These are phyloP conservation scores for Aphodius sticticus DNA, from an alignment of 2,888 invertebrate species.

Conservation along the genomic window DNA sequence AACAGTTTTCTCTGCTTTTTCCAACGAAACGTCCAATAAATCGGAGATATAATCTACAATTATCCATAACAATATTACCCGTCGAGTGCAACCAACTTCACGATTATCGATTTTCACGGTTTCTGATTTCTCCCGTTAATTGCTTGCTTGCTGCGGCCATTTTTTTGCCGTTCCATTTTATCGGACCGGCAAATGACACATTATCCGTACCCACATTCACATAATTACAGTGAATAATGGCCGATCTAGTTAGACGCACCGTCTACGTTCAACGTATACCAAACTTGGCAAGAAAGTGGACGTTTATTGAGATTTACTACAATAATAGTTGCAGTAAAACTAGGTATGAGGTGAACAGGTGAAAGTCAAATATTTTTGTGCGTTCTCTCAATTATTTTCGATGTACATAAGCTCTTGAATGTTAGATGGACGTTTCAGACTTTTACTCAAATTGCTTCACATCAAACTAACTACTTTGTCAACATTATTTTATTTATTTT, in stretches of 20 bases:
- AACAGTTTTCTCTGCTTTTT: not conserved
- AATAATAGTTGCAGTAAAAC: not conserved
- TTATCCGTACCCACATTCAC: not conserved
- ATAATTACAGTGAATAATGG: not conserved
- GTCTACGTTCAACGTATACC: not conserved
- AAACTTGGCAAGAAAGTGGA: not conserved
- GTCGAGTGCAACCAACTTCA: not conserved
- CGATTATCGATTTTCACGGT: not conserved
- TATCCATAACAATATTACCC: not conserved
- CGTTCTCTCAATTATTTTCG: not conserved
- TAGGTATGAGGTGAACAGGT: not conserved
- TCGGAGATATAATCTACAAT: not conserved
- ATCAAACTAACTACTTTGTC: too few species aligned
- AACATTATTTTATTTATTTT: too few species aligned
- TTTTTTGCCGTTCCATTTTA: not conserved
- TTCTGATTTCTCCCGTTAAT: not conserved
- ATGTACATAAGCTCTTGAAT: not conserved
- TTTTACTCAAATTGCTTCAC: too few species aligned
- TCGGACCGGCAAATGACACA: not conserved
- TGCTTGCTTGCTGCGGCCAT: not conserved
- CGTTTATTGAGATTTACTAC: not conserved
- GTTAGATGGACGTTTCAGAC: too few species aligned
- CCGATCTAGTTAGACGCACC: not conserved
- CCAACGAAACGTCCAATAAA: not conserved
- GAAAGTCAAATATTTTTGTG: not conserved